These are phyloP conservation scores for Phortica magna DNA, from an alignment of 2,888 invertebrate species.

Conservation along the genomic window DNA sequence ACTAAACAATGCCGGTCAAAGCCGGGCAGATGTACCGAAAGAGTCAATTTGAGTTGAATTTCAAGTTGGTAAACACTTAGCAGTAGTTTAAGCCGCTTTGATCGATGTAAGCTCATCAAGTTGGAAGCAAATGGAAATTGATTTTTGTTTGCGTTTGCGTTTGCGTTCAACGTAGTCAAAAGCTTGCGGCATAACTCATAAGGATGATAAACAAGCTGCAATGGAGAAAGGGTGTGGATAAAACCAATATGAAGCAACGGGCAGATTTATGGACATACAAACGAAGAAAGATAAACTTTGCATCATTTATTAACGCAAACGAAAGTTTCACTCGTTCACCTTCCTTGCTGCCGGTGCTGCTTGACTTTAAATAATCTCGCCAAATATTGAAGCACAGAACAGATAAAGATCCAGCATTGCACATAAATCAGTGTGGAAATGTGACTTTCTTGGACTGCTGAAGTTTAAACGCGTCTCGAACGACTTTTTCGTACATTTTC, in stretches of 20 bases:
- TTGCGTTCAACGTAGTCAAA: not conserved
- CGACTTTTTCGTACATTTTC: conserved; percentile 56
- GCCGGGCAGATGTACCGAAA: not conserved
- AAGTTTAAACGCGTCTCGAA: not conserved
- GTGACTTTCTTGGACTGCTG: conserved; percentile 53
- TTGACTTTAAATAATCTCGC: conserved; percentile 70
- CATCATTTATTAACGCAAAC: conserved; percentile 68
- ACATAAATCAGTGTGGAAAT: conserved; percentile 70
- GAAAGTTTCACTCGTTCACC: conserved; percentile 45
- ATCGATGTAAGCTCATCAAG: conserved; percentile 2
- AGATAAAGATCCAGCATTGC: conserved; percentile 64
- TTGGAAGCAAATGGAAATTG: conserved; percentile 11
- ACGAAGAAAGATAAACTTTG: conserved; percentile 67
- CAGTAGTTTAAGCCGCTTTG: not conserved
- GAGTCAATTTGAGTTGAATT: not conserved
- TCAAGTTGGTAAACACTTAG: too few species aligned
- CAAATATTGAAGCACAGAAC: conserved; percentile 60
- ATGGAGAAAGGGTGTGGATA: not conserved
- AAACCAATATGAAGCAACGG: not conserved
- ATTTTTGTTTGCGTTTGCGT: conserved; percentile 12
- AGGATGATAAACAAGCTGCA: not conserved
- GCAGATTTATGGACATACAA: not conserved
- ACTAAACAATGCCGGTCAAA: not conserved
- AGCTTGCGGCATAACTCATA: conserved; percentile 14
- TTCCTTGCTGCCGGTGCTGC: not conserved